Evolutionary conservation across 1,140 invertebrate species (phyloP).

Genomic region (Drosophila gunungcola): DNA sequence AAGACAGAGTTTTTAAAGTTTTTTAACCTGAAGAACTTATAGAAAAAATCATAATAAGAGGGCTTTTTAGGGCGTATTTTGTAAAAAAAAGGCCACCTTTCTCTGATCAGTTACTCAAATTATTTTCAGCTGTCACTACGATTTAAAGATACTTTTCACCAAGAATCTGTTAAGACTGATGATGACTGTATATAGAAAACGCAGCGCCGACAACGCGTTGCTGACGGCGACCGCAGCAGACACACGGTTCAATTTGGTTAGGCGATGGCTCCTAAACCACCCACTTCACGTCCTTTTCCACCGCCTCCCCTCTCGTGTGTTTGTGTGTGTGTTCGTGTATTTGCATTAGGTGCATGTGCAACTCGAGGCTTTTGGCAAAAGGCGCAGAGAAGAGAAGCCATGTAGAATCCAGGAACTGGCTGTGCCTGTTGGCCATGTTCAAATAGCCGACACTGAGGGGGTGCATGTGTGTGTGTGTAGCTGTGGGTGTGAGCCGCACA

Average conservation of each 20-base stretch:
- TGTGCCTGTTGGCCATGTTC: slow-evolving; percentile 77
- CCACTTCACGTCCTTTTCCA: slow-evolving; percentile 1
- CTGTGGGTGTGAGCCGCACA: slow-evolving; percentile 5
- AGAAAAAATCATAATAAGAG: too few species aligned
- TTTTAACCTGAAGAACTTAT: too few species aligned
- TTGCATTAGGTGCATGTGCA: slow-evolving; percentile 78
- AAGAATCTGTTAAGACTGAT: neutral
- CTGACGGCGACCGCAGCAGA: slow-evolving; percentile 79
- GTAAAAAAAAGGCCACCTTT: too few species aligned
- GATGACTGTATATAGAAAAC: slow-evolving; percentile 58
- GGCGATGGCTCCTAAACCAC: slow-evolving; percentile 33
- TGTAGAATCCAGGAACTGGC: slow-evolving; percentile 40
- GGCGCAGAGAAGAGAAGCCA: slow-evolving; percentile 44
- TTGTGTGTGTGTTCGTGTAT: slow-evolving; percentile 40
- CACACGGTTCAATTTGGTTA: slow-evolving; percentile 76
- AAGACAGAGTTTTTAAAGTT: too few species aligned
- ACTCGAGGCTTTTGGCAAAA: slow-evolving; percentile 74
- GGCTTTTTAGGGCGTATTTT: too few species aligned
- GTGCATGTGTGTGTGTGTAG: neutral
- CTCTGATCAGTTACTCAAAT: neutral
- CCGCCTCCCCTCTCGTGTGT: neutral
- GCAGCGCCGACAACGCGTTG: slow-evolving; percentile 71
- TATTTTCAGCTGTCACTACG: neutral
- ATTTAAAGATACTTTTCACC: neutral
- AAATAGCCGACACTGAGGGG: slow-evolving; percentile 53